Percentiles rank a stretch among this genome's conserved stretches.
These are phyloP conservation scores for Gorsachius magnificus DNA, from an alignment of 2,797 vertebrate species.

Conservation along the genomic window DNA sequence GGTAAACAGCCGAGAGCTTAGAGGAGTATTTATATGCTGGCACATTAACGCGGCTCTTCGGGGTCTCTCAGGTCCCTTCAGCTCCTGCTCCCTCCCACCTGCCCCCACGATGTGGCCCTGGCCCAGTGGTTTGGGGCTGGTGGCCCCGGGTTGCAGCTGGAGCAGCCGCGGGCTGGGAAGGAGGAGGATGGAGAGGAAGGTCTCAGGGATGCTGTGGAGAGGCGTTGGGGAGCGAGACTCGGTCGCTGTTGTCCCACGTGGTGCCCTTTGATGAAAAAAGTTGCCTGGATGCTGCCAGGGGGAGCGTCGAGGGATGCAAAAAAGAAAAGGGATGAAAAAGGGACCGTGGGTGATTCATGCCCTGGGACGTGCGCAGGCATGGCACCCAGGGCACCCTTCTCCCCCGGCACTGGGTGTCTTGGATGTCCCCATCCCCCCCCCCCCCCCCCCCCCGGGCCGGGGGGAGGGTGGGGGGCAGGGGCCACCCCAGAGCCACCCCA, in stretches of 20 bases:
- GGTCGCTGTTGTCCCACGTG: rapidly evolving
- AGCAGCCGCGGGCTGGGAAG: rapidly evolving
- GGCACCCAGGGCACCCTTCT: not conserved
- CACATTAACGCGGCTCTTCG: rapidly evolving
- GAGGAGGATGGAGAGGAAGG: not conserved
- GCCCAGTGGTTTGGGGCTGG: not conserved
- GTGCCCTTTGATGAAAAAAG: not conserved
- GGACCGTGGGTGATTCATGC: not conserved
- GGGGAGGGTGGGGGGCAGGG: not conserved
- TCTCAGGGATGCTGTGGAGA: not conserved
- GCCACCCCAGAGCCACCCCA: not conserved
- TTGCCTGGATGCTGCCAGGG: not conserved
- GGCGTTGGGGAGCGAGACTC: rapidly evolving
- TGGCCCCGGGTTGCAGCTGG: not conserved
- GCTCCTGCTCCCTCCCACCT: not conserved
- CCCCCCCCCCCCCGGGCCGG: not conserved
- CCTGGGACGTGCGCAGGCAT: rapidly evolving
- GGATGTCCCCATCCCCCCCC: not conserved
- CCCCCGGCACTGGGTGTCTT: not conserved
- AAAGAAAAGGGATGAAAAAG: not conserved
- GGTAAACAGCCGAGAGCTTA: not conserved
- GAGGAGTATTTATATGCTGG: not conserved
- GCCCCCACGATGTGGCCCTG: rapidly evolving
- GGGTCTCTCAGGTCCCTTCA: not conserved
- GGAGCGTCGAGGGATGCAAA: rapidly evolving